Evolutionary conservation across 1,140 invertebrate species (phyloP), one percentile per base, ranked within the genome.

Genomic region (Drosophila malerkotliana): DNA sequence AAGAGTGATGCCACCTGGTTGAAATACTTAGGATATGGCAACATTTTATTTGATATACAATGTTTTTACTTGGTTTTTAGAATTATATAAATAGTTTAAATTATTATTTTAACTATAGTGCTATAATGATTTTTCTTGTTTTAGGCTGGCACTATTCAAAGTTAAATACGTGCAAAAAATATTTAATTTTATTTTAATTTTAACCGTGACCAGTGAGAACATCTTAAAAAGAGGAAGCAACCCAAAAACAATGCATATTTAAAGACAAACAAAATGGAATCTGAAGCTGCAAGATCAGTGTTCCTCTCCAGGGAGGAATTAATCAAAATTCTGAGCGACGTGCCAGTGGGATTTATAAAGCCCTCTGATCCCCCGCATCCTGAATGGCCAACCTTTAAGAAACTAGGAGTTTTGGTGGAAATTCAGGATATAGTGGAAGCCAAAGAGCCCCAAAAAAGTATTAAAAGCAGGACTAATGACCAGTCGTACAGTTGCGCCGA

Each of bases 381-480:
- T 0, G 14, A 14, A 3, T 14, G 54, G 10, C 68, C 58, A 1
- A 18, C 48, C 12, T 91, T 66, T 47, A 85, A 63, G 32, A 91
- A 91, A 32, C 62, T 83, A 1, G 89, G 89, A 3, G 79, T 90
- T 6, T 44, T 91, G 1, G 66, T 77, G 3, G 73, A 81, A 32
- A 21, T 53, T 3, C 76, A 87, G 8, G 81, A 83, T 0, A 55
- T 76, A 5, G 41, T 55, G 18, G 68, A 73, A 4, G 53, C 57
- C 6, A 60, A 64, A 10, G 45, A 74, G 15, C 41, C 41, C 9
- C 34, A 4, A 5, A 48, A 49, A 5, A 10, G 4, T 14, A 44
- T 26, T 12, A 9, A 58, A 18, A 49, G 64, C 61, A 32, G 24
- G 14, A 51, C 41, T 45, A 44, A 48, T 58, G 21, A 62, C 8